These are phyloP conservation scores for Zeus faber DNA, from an alignment of 2,113 vertebrate genomes.

Conservation along the genomic window DNA sequence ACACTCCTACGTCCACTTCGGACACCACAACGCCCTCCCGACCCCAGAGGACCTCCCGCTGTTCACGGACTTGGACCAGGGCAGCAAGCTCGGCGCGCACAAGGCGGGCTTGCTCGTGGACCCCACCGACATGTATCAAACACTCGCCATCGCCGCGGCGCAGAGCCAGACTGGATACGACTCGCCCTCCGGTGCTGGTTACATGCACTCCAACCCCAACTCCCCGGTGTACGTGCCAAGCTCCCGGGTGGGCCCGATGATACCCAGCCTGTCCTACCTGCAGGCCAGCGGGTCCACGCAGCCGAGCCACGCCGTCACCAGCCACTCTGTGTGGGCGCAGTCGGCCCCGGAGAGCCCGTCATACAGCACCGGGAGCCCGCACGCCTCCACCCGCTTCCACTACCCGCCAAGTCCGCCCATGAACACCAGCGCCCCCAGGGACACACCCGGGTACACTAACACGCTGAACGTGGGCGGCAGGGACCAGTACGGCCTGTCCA, in stretches of 20 bases:
- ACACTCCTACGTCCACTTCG: conserved; percentile 82
- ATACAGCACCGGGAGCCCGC: conserved; percentile 80
- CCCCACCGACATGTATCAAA: conserved; percentile 95
- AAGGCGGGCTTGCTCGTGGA: conserved; percentile 81
- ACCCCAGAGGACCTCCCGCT: conserved; percentile 88
- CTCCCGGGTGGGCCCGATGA: conserved; percentile 90
- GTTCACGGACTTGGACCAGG: conserved; percentile 93
- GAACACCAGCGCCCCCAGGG: conserved; percentile 81
- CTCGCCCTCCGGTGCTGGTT: conserved; percentile 81
- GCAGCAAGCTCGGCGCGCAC: conserved; percentile 86
- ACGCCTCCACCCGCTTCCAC: conserved; percentile 85
- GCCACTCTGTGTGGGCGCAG: conserved; percentile 78
- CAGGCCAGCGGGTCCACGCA: conserved; percentile 81
- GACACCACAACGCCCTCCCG: conserved; percentile 74
- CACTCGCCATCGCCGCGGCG: conserved; percentile 87
- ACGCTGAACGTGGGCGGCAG: conserved; percentile 81
- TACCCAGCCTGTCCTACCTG: conserved; percentile 88
- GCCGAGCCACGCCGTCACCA: conserved; percentile 80
- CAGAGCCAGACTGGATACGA: conserved; percentile 89
- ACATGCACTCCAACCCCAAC: conserved; percentile 88
- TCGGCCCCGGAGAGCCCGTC: conserved; percentile 82
- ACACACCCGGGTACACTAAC: conserved; percentile 74
- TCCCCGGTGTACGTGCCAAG: conserved; percentile 96
- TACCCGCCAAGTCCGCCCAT: conserved; percentile 90
- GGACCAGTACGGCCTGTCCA: conserved; percentile 88